phyloP scores from a whole-genome alignment of 2,113 vertebrate species.

The Oceanodroma tethys region DNA sequence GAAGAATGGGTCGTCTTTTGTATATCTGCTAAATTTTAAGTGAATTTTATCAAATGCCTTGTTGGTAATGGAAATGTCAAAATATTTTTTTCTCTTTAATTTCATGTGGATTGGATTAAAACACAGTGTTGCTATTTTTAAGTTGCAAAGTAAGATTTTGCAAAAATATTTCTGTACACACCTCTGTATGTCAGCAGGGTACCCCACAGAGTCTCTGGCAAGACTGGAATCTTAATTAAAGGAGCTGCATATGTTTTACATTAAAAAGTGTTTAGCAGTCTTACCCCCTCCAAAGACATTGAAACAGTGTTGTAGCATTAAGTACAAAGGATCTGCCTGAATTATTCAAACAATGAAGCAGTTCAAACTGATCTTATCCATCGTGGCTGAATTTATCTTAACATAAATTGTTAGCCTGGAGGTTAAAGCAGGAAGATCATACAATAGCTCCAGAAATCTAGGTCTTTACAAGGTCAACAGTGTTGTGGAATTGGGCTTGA shows the following conservation, averaged over 20 bases:
- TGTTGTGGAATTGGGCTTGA: neutral
- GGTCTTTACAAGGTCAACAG: neutral
- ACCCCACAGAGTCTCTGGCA: neutral
- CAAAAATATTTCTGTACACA: neutral
- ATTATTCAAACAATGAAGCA: neutral
- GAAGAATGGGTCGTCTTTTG: neutral
- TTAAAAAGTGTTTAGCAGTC: neutral
- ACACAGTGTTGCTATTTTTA: neutral
- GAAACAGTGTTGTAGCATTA: neutral
- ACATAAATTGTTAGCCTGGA: neutral
- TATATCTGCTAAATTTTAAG: neutral
- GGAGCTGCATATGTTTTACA: neutral
- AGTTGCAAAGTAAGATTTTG: neutral
- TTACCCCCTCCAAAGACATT: neutral
- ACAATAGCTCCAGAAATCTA: neutral
- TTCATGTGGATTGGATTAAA: neutral
- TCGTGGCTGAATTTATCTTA: neutral
- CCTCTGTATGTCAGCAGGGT: neutral
- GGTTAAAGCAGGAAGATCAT: slow-evolving; percentile 1
- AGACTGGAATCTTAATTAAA: neutral
- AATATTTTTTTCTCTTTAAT: neutral
- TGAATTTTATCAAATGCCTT: neutral
- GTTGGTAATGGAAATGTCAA: neutral
- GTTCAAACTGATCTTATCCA: neutral
- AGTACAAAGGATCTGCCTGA: neutral